Evolutionary conservation across 2,797 vertebrate genomes (phyloP), one percentile per base, ranked within the genome.

Genomic region (Streptopelia turtur): DNA sequence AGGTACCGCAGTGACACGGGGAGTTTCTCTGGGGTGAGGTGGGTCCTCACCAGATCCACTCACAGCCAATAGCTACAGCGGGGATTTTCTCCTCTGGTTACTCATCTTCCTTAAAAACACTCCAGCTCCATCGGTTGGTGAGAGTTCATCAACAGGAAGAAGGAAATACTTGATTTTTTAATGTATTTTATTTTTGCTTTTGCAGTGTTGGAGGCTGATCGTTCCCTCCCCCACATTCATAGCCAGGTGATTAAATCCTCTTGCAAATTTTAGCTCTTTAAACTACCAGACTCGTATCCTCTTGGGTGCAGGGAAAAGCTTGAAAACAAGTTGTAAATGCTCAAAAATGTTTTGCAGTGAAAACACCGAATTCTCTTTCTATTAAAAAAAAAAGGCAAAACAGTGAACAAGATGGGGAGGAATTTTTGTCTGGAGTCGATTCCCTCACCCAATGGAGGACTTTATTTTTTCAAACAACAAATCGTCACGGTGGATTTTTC

Each of bases 221-320:
- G 22, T 11, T 12, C 24, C 5, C 3, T 11, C 4, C 25, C 20
- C n/a, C n/a, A n/a, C 0, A 0, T 70, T 70, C 70, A 17, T 60
- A 77, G 35, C 13, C 5, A 7, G 27, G 39, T 37, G 28, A 57
- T 47, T 57, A 53, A 85, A 86, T 9, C 77, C 3, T 39, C 20
- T 33, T 25, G 31, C 3, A 77, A 63, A 69, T 71, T 13, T 25
- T 13, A 69, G 21, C 43, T 74, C 66, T 95, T 65, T 24, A 6
- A 79, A 52, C 16, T 47, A 18, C 16, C 0, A 4, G 59, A 49
- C 47, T 76, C 0, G 2, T 50, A 37, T 33, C 45, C 3, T 81
- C 10, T 4, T 21, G 13, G 21, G n/a, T 49, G 16, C 9, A 21
- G 78, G 37, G 25, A 31, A 74, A 81, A 61, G 22, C 16, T 59